Conservation (phyloP, 2,113 vertebrate genomes). For the Malurus elegans region DNA sequence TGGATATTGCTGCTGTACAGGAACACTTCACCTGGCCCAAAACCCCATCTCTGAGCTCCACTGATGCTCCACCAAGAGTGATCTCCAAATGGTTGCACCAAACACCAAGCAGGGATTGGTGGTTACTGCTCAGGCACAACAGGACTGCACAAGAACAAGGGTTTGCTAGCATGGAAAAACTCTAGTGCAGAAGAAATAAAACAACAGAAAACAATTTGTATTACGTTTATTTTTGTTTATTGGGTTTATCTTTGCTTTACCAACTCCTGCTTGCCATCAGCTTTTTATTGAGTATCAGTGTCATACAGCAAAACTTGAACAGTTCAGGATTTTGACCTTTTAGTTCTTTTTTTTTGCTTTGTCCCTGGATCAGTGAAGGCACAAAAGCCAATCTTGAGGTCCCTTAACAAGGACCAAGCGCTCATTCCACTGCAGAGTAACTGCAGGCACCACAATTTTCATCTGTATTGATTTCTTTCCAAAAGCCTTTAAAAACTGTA, state of each 20-base stretch:
- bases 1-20: background rate
- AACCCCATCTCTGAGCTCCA: background rate
- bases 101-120: background rate
- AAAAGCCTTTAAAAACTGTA: background rate
- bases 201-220: rapidly evolving
- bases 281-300: background rate
- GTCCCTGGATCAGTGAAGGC: background rate
- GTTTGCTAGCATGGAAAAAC: background rate
- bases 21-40: background rate
- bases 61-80: no score
- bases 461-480: background rate
- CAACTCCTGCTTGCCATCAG: no score
- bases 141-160: background rate
- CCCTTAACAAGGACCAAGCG: background rate
- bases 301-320: background rate
- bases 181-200: background rate
- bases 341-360: background rate
- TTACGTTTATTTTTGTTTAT: background rate
- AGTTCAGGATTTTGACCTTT: background rate
- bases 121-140: rapidly evolving
- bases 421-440: background rate
- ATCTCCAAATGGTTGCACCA: background rate
- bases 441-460: background rate
- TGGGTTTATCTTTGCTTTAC: background rate
- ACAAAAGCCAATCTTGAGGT: background rate